Conservation (phyloP, 2,797 vertebrate species). For the Sternarchorhynchus goeldii region DNA sequence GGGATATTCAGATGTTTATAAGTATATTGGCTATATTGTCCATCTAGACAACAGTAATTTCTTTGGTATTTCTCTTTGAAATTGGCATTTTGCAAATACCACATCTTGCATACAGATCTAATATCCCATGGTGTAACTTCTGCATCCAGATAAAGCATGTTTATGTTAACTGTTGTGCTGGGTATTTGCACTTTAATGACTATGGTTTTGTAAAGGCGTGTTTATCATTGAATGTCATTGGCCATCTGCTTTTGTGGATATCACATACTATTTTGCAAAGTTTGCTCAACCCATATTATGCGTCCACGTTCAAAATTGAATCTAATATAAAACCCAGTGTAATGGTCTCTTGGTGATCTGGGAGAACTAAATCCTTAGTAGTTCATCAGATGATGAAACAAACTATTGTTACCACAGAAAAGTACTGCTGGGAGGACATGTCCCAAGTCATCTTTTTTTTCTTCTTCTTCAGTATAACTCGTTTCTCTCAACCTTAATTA, state of each 20-base stretch:
- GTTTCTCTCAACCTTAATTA: slow-evolving; percentile 23
- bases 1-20: background rate
- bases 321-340: background rate
- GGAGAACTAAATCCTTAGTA: background rate
- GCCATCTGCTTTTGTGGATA: background rate
- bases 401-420: background rate
- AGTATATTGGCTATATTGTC: background rate
- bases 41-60: background rate
- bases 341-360: background rate
- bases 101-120: background rate
- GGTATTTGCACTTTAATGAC: slow-evolving; percentile 11
- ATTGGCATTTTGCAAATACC: background rate
- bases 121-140: background rate
- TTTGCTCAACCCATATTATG: background rate
- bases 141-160: slow-evolving; percentile 6
- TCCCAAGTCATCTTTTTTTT: slow-evolving; percentile 20
- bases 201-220: background rate
- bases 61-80: slow-evolving; percentile 20
- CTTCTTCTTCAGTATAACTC: slow-evolving; percentile 7
- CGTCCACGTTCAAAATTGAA: too few relatives aligned
- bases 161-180: slow-evolving; percentile 5
- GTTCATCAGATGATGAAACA: background rate
- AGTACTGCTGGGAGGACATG: slow-evolving; percentile 10
- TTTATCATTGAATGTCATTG: background rate
- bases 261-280: background rate